phyloP scores from a whole-genome alignment of 2,888 invertebrate species.

The Arctia plantaginis region DNA sequence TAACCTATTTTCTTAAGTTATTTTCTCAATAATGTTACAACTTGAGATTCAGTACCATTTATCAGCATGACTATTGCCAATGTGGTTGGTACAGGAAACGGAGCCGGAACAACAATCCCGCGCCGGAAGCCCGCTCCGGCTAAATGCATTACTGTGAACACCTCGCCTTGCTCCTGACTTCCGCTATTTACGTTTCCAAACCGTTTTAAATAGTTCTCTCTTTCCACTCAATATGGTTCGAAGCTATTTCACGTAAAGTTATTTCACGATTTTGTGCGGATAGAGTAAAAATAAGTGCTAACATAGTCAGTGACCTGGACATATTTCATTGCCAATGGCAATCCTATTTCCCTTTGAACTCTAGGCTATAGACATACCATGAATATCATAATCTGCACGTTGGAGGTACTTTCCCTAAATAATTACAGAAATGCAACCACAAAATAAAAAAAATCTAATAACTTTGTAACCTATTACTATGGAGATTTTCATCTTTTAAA shows the following conservation, averaged over 20 bases:
- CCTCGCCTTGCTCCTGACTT: neutral
- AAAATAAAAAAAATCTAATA: too few relatives aligned
- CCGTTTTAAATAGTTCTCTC: neutral
- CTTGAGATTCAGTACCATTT: conserved; percentile 23
- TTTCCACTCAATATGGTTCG: neutral
- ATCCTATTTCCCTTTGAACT: too few relatives aligned
- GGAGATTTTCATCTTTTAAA: too few relatives aligned
- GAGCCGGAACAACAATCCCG: conserved; percentile 75
- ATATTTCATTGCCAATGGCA: neutral
- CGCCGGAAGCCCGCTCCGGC: conserved; percentile 64
- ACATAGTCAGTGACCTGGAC: neutral
- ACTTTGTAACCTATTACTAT: too few relatives aligned
- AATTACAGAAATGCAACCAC: too few relatives aligned
- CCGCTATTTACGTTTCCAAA: conserved; percentile 9
- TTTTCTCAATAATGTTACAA: conserved; percentile 3
- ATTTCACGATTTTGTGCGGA: neutral
- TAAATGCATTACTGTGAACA: conserved; percentile 63
- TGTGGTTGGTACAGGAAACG: conserved; percentile 50
- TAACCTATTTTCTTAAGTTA: neutral
- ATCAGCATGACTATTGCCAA: conserved; percentile 37
- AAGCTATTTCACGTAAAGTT: neutral
- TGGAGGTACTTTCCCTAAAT: too few relatives aligned
- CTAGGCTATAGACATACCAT: too few relatives aligned
- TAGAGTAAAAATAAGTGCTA: neutral
- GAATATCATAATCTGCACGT: too few relatives aligned